Conservation (phyloP, 2,113 vertebrate genomes). For the Periophthalmus modestus region DNA sequence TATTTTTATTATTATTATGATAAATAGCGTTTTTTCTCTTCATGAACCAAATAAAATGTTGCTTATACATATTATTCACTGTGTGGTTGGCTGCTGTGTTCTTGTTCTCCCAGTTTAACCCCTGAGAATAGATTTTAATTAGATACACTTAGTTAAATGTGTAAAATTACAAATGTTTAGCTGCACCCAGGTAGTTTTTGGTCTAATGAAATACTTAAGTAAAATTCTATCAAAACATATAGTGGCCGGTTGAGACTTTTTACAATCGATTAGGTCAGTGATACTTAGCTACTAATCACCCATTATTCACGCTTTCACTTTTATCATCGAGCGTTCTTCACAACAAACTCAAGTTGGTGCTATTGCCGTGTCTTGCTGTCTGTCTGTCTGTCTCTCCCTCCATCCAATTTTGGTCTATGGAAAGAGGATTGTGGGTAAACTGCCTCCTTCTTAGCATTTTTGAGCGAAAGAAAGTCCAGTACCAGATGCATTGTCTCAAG, state of each 20-base stretch:
- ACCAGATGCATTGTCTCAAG: constrained; percentile 55
- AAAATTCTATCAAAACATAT: constrained; percentile 18
- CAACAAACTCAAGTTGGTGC: constrained; percentile 59
- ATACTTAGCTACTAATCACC: constrained; percentile 9
- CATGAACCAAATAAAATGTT: constrained; percentile 68
- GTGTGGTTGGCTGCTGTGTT: constrained; percentile 56
- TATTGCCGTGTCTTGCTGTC: constrained; percentile 41
- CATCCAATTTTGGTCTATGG: constrained; percentile 30
- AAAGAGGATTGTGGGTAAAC: constrained; percentile 24
- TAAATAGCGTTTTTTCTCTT: constrained; percentile 44
- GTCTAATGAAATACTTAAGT: background rate
- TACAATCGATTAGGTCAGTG: constrained; percentile 18
- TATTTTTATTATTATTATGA: background rate
- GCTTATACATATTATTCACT: constrained; percentile 49
- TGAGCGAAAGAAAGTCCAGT: constrained; percentile 42
- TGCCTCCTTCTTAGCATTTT: constrained; percentile 45
- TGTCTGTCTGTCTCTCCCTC: constrained; percentile 20
- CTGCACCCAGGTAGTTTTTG: background rate
- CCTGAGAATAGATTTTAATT: constrained; percentile 45
- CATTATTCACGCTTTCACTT: constrained; percentile 13
- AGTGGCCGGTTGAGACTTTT: constrained; percentile 21
- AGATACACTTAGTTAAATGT: background rate
- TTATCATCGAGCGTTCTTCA: constrained; percentile 4
- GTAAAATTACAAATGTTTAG: constrained; percentile 5
- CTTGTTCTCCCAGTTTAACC: constrained; percentile 68